Evolutionary conservation across 2,888 invertebrate genomes (phyloP), one percentile per base, ranked within the genome.

Genomic region (Villa cingulata): DNA sequence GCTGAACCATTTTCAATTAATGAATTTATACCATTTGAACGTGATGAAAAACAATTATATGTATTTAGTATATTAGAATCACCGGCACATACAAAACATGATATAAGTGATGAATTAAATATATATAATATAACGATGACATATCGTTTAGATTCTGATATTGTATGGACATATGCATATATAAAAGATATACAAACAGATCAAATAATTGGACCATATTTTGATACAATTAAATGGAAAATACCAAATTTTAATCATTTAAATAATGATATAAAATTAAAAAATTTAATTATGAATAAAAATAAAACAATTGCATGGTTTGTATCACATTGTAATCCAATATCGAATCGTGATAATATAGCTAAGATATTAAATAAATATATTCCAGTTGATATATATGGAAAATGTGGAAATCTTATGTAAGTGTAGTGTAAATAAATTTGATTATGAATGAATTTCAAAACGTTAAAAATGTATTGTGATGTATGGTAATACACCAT

Each of bases 321-420:
- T 53, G 74, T 74, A 7, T 76, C 75, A 23, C 72, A 76, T 53
- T 77, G 77, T 54, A 16, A 59, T 4, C 68, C 73, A 1, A 51
- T 61, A 7, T 74, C 74, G 48, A 57, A 61, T 16, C 65, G 77
- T 16, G 68, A 71, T 49, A 42, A 60, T 10, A 61, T 73, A 46
- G 70, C 68, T 9, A 48, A 60, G 45, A 74, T 72, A 50, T 61
- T 86, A 39, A 65, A 71, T 41, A 71, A 73, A 50, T 65, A 74
- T 58, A 72, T 83, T 16, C 55, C 66, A 2, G 73, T 82, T 15
- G 80, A 81, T 58, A 69, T 81, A 18, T 81, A 71, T 57, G 82
- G 81, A n/a, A 58, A 57, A 1, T 83, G 83, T 59, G 80, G 80
- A 1, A 53, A 57, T 0, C 54, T 63, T 3, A 62, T 55, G 56